Percentiles rank a stretch among this genome's conserved stretches.
These are phyloP conservation scores for Capreolus pygargus DNA, from an alignment of 2,113 vertebrate species.

Conservation along the genomic window DNA sequence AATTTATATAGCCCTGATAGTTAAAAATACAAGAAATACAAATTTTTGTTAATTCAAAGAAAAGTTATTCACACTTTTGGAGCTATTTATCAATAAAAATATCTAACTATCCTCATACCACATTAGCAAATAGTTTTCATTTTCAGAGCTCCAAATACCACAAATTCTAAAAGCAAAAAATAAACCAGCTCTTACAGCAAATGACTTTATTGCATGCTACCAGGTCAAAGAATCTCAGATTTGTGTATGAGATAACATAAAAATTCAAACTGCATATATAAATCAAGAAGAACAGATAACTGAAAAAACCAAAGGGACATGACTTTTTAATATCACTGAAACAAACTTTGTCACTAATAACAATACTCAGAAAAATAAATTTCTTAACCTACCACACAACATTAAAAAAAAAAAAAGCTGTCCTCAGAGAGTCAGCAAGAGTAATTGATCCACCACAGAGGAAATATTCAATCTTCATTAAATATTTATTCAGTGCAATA, in stretches of 20 bases:
- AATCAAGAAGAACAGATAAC: background rate
- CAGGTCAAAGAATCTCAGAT: conserved; percentile 1
- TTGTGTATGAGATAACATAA: conserved; percentile 31
- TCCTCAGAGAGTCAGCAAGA: conserved; percentile 62
- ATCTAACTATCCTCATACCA: background rate
- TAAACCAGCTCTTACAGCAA: background rate
- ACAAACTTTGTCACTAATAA: conserved; percentile 17
- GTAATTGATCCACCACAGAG: conserved; percentile 58
- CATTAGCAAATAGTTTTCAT: conserved; percentile 34
- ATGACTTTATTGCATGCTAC: background rate
- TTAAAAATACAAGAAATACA: conserved; percentile 26
- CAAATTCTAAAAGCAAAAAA: conserved; percentile 12
- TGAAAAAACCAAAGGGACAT: background rate
- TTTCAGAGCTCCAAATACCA: conserved; percentile 35
- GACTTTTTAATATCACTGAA: background rate
- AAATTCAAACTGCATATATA: conserved; percentile 14
- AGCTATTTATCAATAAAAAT: conserved; percentile 29
- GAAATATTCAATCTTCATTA: conserved; percentile 75
- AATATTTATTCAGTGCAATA: conserved; percentile 70
- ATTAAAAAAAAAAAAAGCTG: conserved; percentile 22
- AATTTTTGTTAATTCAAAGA: background rate
- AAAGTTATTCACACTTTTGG: background rate
- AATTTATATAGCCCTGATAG: background rate
- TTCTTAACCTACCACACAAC: conserved; percentile 42
- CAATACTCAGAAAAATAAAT: conserved; percentile 46